Evolutionary conservation across 2,113 vertebrate genomes (phyloP).

Genomic region (Pelodiscus sinensis): DNA sequence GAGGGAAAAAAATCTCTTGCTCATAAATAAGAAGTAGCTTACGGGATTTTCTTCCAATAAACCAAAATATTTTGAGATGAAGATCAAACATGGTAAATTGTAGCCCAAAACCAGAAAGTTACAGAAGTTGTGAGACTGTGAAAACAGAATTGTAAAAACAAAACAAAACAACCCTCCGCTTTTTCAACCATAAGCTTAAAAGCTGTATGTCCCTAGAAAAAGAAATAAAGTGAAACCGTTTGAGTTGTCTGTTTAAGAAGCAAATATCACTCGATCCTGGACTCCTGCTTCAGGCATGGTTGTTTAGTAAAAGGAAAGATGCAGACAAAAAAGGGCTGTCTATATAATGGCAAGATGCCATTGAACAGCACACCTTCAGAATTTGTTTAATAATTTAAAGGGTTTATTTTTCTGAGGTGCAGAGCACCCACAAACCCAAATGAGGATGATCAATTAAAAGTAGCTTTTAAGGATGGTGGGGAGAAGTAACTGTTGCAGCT

Average conservation of each 20-base stretch:
- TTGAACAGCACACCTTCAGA: background rate
- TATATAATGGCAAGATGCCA: background rate
- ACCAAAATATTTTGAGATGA: background rate
- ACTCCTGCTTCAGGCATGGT: background rate
- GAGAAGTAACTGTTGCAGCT: background rate
- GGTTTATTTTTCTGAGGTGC: background rate
- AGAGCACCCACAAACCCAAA: background rate
- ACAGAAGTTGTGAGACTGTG: fast-evolving
- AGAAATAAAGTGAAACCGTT: fast-evolving
- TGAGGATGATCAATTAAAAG: background rate
- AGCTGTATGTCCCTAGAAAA: fast-evolving
- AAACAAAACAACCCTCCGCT: too few relatives aligned
- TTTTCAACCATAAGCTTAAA: background rate
- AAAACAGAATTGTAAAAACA: background rate
- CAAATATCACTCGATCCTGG: background rate
- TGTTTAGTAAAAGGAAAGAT: background rate
- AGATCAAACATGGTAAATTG: background rate
- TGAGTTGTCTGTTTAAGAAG: background rate
- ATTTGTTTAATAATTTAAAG: background rate
- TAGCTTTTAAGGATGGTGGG: background rate
- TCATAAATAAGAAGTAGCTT: background rate
- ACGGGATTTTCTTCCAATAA: background rate
- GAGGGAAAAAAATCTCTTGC: background rate
- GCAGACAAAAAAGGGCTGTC: background rate
- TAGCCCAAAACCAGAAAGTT: background rate